These are phyloP conservation scores for Chaenodraco wilsoni DNA, from an alignment of 2,797 vertebrate species.

Conservation along the genomic window DNA sequence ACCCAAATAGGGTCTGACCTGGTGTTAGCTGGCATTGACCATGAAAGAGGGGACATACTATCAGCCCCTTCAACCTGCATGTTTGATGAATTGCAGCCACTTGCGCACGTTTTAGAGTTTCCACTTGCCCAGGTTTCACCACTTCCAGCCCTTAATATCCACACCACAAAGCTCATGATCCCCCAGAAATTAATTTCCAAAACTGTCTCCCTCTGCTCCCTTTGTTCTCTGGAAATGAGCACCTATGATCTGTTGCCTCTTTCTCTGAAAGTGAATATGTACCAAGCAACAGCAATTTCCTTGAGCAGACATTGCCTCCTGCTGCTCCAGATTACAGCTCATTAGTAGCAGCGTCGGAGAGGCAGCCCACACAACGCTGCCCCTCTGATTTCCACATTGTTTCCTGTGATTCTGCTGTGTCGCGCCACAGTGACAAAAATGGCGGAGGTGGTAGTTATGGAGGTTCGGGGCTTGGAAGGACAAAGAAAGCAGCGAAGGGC, in stretches of 20 bases:
- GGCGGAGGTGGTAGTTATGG: constrained; percentile 44
- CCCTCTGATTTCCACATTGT: constrained; percentile 70
- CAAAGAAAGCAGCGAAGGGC: constrained; percentile 40
- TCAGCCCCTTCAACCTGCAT: constrained; percentile 2
- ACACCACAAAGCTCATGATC: constrained; percentile 17
- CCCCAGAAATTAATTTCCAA: constrained; percentile 17
- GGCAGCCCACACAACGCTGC: constrained; percentile 59
- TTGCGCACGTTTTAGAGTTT: constrained; percentile 22
- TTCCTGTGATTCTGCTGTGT: constrained; percentile 57
- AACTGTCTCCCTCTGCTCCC: constrained; percentile 26
- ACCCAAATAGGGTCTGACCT: no score
- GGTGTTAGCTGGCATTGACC: no score
- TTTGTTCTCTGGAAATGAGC: constrained; percentile 59
- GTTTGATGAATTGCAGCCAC: constrained; percentile 14
- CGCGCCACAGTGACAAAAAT: constrained; percentile 43
- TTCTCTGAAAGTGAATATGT: constrained; percentile 55
- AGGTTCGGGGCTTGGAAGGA: constrained; percentile 39
- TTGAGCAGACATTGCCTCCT: constrained; percentile 70
- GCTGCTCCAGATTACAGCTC: constrained; percentile 80
- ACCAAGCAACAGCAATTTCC: constrained; percentile 65
- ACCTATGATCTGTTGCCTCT: constrained; percentile 50
- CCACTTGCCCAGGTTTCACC: constrained; percentile 19
- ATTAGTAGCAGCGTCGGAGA: constrained; percentile 74
- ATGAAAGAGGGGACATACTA: not conserved
- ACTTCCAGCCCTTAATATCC: not conserved